A percentile compares a stretch with the other conserved stretches of the same genome.
These are phyloP conservation scores for Thalassarche chlororhynchos DNA, from an alignment of 2,113 vertebrate genomes.

Conservation along the genomic window DNA sequence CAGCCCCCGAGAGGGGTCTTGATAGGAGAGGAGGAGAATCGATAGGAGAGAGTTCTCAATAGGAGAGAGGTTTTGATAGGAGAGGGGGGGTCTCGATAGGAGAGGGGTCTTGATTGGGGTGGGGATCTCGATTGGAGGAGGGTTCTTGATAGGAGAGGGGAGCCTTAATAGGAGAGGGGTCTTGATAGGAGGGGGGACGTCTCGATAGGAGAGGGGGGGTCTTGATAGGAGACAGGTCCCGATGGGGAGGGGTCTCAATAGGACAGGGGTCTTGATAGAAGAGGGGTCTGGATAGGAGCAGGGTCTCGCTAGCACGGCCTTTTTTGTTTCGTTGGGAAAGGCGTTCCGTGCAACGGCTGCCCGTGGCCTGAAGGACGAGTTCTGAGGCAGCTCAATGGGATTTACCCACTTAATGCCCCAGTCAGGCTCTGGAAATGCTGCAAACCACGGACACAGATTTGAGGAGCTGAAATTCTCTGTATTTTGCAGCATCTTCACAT, in stretches of 20 bases:
- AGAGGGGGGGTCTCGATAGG: background rate
- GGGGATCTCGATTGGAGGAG: background rate
- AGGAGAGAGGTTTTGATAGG: no score
- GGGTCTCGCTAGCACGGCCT: accelerated
- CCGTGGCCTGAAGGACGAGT: accelerated
- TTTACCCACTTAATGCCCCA: background rate
- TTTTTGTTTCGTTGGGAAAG: background rate
- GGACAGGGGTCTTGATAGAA: no score
- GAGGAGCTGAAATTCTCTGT: background rate
- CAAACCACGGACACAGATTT: background rate
- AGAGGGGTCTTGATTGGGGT: no score
- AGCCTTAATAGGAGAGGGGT: background rate
- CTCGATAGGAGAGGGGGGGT: background rate
- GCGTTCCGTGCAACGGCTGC: accelerated
- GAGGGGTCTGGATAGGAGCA: background rate
- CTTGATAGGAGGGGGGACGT: no score
- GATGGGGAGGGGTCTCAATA: no score
- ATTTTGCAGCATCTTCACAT: background rate
- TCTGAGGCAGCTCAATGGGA: background rate
- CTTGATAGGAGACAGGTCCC: background rate
- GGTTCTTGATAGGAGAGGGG: background rate
- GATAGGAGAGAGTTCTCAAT: no score
- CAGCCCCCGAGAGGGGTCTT: background rate
- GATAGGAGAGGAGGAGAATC: no score
- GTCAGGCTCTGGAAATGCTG: background rate